Evolutionary conservation across 2,888 invertebrate species (phyloP), one percentile per base, ranked within the genome.

Genomic region (Andrena camellia): DNA sequence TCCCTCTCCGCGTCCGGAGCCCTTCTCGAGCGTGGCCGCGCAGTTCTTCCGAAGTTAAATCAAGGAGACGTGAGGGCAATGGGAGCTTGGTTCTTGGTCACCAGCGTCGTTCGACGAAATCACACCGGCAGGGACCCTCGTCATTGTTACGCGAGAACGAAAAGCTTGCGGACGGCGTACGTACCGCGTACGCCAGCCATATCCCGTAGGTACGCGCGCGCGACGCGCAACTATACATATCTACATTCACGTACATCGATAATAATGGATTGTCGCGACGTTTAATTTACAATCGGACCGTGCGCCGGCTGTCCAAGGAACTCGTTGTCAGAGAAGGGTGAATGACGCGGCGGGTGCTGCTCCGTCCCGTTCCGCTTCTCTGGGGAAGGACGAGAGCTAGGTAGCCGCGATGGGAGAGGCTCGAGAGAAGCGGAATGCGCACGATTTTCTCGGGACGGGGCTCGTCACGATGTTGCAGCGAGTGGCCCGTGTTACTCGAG

Each of bases 191-290:
- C 13, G 42, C 42, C 13, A 13, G 42, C 20, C 7, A 23, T 52
- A 59, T 72, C 68, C 70, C 63, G 67, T 78, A 84, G 72, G 69
- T 78, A 84, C 75, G 69, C 83, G 73, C 79, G 69, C 60, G 52
- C 8, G 10, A 64, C 60, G 20, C 50, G 54, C 26, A 23, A 57
- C 82, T 81, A 81, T 75, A 75, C 82, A 81, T 81, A 73, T 81
- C 78, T 78, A 83, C 78, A 82, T 67, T 78, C 71, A 83, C 77
- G 64, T 77, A 76, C 68, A 82, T 72, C 64, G 81, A 81, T 76
- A 59, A 54, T 81, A 64, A 60, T 81, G 81, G 81, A 83, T 83
- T 82, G 83, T 83, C 83, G 83, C 78, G 69, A 72, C 60, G 35
- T 83, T 72, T 83, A 70, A 76, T 76, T 63, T 81, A 81, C 76